Base-by-base conservation (phyloP, 2,888 invertebrate species). In the Andrena dorsata region DNA sequence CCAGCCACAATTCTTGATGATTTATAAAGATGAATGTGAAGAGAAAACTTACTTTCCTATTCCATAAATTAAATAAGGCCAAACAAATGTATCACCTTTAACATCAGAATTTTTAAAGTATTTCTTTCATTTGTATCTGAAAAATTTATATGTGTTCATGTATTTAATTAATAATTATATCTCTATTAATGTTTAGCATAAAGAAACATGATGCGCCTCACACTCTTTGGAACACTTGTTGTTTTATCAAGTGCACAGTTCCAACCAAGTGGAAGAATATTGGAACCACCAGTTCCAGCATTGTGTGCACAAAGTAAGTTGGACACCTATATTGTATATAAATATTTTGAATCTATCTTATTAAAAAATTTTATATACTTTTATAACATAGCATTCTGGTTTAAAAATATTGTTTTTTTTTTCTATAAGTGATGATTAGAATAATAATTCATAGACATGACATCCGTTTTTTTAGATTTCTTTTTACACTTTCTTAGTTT, bases 231-330 rank as follows among this genome's bases (percentile, higher is more conserved):
- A 64, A 90, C 91, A 85, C 90, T 95, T 78, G 90, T 95, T 78
- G 94, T 95, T 78, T 89, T 95, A 86, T 94, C 94, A 72, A 93
- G 94, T 81, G 97, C 96, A 72, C 97, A 97, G 94, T 97, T 97
- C 94, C 90, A 92, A 85, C 96, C 96, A 72, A 96, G 96, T 91
- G 97, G 97, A 41, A 95, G 97, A 86, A 96, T 97, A 91, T 94
- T 98, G 90, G 97, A 97, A 93, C 96, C 97, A 13, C 98, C 98
- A 3, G 95, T 97, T 80, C 97, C 97, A 20, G 95, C 95, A 28
- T 95, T 96, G 61, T 97, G 97, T 91, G 96, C 97, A 20, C 96
- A 97, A 93, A 95, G 97, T 97, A 95, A 97, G 92, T 90, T 7
- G 23, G 10, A 10, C 6, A 70, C 5, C 20, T 61, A 4, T n/a